These are phyloP conservation scores for Melieria crassipennis DNA, from an alignment of 2,888 invertebrate genomes.

Conservation along the genomic window DNA sequence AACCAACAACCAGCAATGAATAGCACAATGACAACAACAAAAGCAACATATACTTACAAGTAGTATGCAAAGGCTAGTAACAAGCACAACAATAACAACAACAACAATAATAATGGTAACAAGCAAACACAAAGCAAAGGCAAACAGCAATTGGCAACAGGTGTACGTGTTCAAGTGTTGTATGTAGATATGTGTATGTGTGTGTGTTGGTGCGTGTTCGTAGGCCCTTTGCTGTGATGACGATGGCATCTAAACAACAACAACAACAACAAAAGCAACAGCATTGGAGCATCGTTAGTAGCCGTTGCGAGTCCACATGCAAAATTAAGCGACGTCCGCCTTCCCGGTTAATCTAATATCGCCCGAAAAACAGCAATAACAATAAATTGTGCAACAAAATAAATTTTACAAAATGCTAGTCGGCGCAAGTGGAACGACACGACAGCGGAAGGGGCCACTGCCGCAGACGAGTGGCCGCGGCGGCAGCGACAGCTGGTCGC, in stretches of 20 bases:
- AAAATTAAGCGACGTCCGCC: too few species aligned
- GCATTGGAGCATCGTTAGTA: neutral
- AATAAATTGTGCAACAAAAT: slow-evolving; percentile 37
- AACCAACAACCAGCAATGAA: neutral
- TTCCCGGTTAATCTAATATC: slow-evolving; percentile 13
- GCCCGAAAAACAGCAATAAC: slow-evolving; percentile 32
- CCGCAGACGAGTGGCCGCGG: neutral
- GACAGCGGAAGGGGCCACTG: neutral
- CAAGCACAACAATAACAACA: neutral
- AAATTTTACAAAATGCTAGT: slow-evolving; percentile 37
- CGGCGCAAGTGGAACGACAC: slow-evolving; percentile 18
- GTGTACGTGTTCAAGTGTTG: slow-evolving; percentile 13
- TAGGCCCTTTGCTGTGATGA: too few species aligned
- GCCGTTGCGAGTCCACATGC: too few species aligned
- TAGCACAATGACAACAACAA: slow-evolving; percentile 13
- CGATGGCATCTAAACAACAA: too few species aligned
- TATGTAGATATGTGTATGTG: neutral
- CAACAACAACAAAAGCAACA: neutral
- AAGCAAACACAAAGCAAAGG: neutral
- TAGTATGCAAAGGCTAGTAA: neutral
- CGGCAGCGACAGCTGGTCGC: too few species aligned
- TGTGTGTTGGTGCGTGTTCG: too few species aligned
- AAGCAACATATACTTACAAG: neutral
- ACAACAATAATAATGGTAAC: neutral
- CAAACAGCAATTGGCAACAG: slow-evolving; percentile 39